Conservation (phyloP, 2,113 vertebrate species). For the Euleptes europaea region DNA sequence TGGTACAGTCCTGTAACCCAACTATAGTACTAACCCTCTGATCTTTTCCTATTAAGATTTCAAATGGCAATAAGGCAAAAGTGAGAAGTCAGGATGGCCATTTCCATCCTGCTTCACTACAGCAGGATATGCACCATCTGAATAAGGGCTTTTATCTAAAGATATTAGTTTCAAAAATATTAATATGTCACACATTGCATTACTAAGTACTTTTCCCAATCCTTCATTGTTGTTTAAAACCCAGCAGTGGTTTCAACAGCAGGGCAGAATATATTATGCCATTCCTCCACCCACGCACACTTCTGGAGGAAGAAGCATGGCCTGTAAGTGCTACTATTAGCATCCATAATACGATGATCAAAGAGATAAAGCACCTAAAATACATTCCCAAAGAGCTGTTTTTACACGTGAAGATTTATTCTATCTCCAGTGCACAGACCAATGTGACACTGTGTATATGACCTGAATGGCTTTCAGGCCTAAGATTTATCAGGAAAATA, state of each 20-base stretch:
- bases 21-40: not conserved
- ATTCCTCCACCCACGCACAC: not conserved
- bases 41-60: not conserved
- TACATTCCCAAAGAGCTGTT: not conserved
- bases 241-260: not conserved
- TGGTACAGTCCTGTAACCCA: not conserved
- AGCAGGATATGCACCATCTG: not conserved
- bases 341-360: constrained; percentile 3
- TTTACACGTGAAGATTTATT: no score
- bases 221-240: not conserved
- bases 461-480: not conserved
- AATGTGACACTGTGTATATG: not conserved
- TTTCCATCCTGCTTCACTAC: not conserved
- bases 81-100: not conserved
- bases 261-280: not conserved
- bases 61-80: not conserved
- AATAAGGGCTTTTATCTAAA: not conserved
- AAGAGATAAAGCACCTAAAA: constrained; percentile 25
- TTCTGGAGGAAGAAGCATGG: not conserved
- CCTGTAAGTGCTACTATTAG: constrained; percentile 11
- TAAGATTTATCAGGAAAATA: constrained; percentile 17
- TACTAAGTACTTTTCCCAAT: not conserved
- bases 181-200: not conserved
- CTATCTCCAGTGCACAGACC: constrained; percentile 15
- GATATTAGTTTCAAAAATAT: not conserved